These are phyloP conservation scores for Drosophila suzukii DNA, from an alignment of 1,140 invertebrate species.

Conservation along the genomic window DNA sequence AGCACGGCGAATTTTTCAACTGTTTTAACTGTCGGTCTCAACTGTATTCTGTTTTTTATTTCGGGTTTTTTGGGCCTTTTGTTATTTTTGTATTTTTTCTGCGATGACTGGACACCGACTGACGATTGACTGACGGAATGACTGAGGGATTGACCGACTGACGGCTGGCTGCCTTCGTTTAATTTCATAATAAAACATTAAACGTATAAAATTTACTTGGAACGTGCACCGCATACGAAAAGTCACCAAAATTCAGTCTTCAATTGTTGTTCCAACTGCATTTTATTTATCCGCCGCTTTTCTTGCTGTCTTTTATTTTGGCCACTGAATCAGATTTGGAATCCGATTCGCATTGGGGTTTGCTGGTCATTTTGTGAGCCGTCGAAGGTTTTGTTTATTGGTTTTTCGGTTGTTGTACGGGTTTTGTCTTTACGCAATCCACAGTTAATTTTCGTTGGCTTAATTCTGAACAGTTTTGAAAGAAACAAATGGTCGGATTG, in stretches of 20 bases:
- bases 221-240: slow-evolving; percentile 69
- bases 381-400: slow-evolving; percentile 68
- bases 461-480: slow-evolving; percentile 56
- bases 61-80: slow-evolving; percentile 10
- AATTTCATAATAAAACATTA: slow-evolving; percentile 79
- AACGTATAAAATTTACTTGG: slow-evolving; percentile 72
- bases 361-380: slow-evolving; percentile 33
- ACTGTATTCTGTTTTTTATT: slow-evolving; percentile 46
- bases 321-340: slow-evolving; percentile 58
- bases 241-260: slow-evolving; percentile 50
- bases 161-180: slow-evolving; percentile 50
- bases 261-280: slow-evolving; percentile 52
- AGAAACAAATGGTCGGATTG: slow-evolving; percentile 7
- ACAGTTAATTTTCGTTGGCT: slow-evolving; percentile 69
- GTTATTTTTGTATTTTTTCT: background rate
- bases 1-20: slow-evolving; percentile 35
- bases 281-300: slow-evolving; percentile 42
- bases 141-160: slow-evolving; percentile 39
- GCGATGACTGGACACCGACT: slow-evolving; percentile 33
- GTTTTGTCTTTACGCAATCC: slow-evolving; percentile 67
- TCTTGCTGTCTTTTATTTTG: slow-evolving; percentile 41
- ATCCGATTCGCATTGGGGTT: slow-evolving; percentile 56
- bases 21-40: slow-evolving; percentile 51
- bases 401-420: slow-evolving; percentile 31
- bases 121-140: slow-evolving; percentile 40